phyloP scores from a whole-genome alignment of 2,888 invertebrate genomes.

The Morpho achilles region DNA sequence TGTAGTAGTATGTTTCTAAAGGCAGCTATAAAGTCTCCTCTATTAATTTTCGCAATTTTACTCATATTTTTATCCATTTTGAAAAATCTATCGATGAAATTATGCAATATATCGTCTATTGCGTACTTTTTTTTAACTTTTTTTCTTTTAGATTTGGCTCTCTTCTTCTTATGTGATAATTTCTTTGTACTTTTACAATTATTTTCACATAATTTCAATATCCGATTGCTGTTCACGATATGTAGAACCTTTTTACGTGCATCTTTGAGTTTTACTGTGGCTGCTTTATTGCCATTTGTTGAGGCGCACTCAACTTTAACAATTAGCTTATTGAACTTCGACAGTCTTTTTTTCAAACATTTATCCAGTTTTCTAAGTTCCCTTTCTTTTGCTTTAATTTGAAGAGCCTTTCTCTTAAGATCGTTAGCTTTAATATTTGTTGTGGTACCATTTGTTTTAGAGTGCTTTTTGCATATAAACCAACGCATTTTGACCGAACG shows the following conservation, averaged over 20 bases:
- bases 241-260: slow-evolving; percentile 36
- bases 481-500: slow-evolving; percentile 14
- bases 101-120: slow-evolving; percentile 17
- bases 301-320: background rate
- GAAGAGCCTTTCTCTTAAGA: slow-evolving; percentile 19
- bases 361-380: slow-evolving; percentile 31
- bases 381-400: slow-evolving; percentile 17
- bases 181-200: slow-evolving; percentile 5
- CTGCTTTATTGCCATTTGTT: slow-evolving; percentile 33
- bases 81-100: slow-evolving; percentile 23
- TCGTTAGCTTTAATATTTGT: slow-evolving; percentile 5
- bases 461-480: slow-evolving; percentile 7
- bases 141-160: slow-evolving; percentile 14
- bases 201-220: slow-evolving; percentile 23
- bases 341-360: slow-evolving; percentile 30
- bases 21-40: slow-evolving; percentile 15
- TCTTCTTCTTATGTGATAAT: slow-evolving; percentile 19
- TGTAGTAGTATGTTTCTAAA: slow-evolving; percentile 17
- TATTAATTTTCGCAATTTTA: slow-evolving; percentile 12
- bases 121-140: slow-evolving; percentile 14
- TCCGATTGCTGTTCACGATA: slow-evolving; percentile 26
- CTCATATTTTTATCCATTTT: slow-evolving; percentile 21
- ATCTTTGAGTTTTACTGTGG: slow-evolving; percentile 36
- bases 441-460: background rate
- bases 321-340: slow-evolving; percentile 24